Evolutionary conservation across 2,797 vertebrate species (phyloP), one percentile per base, ranked within the genome.

Genomic region (Alcedo atthis): DNA sequence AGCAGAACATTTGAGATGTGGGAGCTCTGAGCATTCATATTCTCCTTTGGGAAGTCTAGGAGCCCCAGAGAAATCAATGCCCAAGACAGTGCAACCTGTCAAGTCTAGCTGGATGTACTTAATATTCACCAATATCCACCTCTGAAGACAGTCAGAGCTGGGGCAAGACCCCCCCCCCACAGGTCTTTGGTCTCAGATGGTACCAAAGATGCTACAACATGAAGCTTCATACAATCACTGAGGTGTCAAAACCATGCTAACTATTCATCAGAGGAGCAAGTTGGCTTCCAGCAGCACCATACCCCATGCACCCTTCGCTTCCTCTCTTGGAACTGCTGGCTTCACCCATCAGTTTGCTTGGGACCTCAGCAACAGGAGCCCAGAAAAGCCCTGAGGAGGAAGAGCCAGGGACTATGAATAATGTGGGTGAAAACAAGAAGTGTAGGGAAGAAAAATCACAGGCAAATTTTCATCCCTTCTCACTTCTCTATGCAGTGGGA

Each of bases 391-490:
- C 80, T 63, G 76, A 87, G 77, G n/a, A 48, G 48, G 55, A 76
- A 76, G 73, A 95, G 58, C 33, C 53, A 58, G 35, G 25, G n/a
- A 63, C 67, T 89, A 59, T 74, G 74, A 91, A 93, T 89, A 91
- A 91, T 87, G 70, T 85, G 48, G 59, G 40, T 80, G 85, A 92
- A 93, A 76, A 26, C 37, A 79, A 92, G 77, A 83, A 83, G 66
- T 74, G 83, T n/a, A 91, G 70, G 19, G 40, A 89, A 92, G 63
- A 83, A 91, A 93, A 94, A 89, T 73, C 78, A 66, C 85, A 91
- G 83, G 71, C 54, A 90, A 94, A 62, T 89, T 92, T 95, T 85
- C 69, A 85, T 87, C 87, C 80, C 87, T 94, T 92, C 89, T 78
- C 87, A 84, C 92, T 95, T 93, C 45, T 66, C 59, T 91, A 15